Conservation (phyloP, 2,113 vertebrate genomes). For the Tautogolabrus adspersus region DNA sequence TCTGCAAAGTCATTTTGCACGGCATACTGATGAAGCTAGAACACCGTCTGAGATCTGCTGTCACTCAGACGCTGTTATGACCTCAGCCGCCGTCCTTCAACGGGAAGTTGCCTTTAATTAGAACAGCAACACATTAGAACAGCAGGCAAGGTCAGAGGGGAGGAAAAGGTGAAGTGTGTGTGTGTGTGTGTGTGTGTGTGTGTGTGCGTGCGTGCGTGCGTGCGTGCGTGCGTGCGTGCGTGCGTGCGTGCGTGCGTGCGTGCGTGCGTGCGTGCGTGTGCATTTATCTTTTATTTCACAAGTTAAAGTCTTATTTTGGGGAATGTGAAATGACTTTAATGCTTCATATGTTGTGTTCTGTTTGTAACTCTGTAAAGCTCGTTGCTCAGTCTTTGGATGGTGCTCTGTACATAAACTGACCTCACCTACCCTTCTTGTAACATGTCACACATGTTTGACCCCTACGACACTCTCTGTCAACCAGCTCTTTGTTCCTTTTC, state of each 20-base stretch:
- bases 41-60: conserved; percentile 24
- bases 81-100: conserved; percentile 6
- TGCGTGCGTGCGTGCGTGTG: too few relatives aligned
- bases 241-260: too few relatives aligned
- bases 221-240: too few relatives aligned
- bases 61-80: conserved; percentile 50
- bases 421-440: conserved; percentile 3
- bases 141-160: conserved; percentile 20
- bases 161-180: conserved; percentile 1
- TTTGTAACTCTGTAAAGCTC: too few relatives aligned
- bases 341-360: too few relatives aligned
- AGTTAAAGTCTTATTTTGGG: too few relatives aligned
- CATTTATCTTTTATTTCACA: too few relatives aligned
- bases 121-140: conserved; percentile 53
- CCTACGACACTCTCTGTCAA: background rate
- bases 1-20: background rate
- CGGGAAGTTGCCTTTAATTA: conserved; percentile 60
- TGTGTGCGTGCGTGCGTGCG: too few relatives aligned
- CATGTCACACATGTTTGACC: background rate
- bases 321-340: background rate
- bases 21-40: conserved; percentile 42
- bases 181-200: background rate
- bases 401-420: too few relatives aligned
- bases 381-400: too few relatives aligned
- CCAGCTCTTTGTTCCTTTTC: conserved; percentile 28